Conservation (phyloP, 2,888 invertebrate species). For the Mechanitis mazaeus region DNA sequence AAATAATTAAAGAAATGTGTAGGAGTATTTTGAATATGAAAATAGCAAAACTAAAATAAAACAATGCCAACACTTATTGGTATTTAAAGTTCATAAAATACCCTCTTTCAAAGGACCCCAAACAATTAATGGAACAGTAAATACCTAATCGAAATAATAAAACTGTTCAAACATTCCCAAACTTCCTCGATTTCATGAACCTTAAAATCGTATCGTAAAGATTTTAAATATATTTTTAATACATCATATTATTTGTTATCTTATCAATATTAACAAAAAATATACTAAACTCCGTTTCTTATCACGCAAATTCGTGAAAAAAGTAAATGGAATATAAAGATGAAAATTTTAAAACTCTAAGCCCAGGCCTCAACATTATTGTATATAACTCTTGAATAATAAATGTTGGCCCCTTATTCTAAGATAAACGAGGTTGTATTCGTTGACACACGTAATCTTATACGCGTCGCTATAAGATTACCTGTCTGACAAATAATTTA, state of each 20-base stretch:
- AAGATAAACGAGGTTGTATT: constrained; percentile 56
- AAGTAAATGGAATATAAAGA: not conserved
- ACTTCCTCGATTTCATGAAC: too few relatives aligned
- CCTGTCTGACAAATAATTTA: constrained; percentile 47
- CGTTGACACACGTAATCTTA: constrained; percentile 65
- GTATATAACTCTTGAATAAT: constrained; percentile 11
- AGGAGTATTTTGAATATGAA: not conserved
- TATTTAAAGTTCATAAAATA: not conserved
- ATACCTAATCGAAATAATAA: not conserved
- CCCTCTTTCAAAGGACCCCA: not conserved
- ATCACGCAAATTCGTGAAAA: too few relatives aligned
- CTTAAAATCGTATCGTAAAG: too few relatives aligned
- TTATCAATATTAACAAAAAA: too few relatives aligned
- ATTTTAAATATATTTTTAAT: too few relatives aligned
- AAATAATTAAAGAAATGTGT: too few relatives aligned
- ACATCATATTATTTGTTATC: too few relatives aligned
- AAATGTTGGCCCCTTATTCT: constrained; percentile 39
- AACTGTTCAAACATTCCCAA: not conserved
- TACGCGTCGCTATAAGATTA: constrained; percentile 48
- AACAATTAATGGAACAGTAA: constrained; percentile 1
- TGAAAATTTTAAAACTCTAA: not conserved
- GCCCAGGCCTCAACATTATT: not conserved
- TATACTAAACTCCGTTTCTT: too few relatives aligned
- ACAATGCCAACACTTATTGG: not conserved
- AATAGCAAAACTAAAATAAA: not conserved